phyloP scores from a whole-genome alignment of 2,797 vertebrate species.

The Prionace glauca region DNA sequence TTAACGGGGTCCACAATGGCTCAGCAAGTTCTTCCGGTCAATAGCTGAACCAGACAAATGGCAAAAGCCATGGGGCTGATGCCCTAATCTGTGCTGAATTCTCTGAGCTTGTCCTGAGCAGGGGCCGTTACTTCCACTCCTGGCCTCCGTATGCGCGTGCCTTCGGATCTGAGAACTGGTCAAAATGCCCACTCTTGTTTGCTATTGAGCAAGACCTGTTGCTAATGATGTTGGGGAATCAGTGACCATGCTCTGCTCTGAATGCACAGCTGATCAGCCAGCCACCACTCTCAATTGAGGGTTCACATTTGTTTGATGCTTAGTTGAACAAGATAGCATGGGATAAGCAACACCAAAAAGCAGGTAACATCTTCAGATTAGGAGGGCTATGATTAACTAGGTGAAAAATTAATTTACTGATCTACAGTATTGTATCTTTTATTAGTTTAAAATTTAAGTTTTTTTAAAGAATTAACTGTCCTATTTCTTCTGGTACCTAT shows the following conservation, averaged over 20 bases:
- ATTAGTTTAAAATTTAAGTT: neutral
- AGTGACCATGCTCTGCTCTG: neutral
- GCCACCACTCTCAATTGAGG: neutral
- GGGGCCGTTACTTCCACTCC: neutral
- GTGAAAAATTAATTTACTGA: neutral
- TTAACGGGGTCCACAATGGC: neutral
- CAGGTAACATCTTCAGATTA: neutral
- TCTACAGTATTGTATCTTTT: neutral
- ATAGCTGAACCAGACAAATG: neutral
- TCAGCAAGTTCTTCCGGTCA: neutral
- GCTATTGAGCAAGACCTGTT: neutral
- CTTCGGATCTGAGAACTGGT: neutral
- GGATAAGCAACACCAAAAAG: neutral
- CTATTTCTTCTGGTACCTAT: neutral
- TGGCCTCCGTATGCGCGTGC: no score
- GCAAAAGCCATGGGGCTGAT: no score
- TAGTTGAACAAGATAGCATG: neutral
- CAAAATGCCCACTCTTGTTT: neutral
- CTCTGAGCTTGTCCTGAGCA: neutral
- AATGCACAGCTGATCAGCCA: neutral
- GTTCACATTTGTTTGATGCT: neutral
- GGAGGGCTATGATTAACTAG: neutral
- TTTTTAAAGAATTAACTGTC: neutral
- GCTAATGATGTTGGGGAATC: neutral
- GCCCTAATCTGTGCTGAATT: neutral